Conservation (phyloP, 2,888 invertebrate species). For the Bimastos eiseni region DNA sequence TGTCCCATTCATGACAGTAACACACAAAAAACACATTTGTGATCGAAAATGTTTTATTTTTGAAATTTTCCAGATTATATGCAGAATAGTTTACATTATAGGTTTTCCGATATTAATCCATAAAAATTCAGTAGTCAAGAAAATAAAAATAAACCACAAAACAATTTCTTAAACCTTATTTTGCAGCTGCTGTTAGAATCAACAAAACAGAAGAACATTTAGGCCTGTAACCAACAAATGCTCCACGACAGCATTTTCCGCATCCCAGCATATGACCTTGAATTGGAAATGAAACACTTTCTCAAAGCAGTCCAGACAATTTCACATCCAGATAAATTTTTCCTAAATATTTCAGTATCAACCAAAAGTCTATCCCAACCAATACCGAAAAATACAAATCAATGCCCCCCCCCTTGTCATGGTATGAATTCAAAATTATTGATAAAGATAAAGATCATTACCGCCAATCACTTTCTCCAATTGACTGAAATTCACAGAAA, state of each 20-base stretch:
- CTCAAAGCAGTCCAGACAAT: neutral
- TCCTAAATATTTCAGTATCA: neutral
- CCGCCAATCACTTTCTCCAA: neutral
- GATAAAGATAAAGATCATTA: neutral
- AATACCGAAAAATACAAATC: neutral
- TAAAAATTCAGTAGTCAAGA: neutral
- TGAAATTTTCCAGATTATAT: neutral
- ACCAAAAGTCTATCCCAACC: neutral
- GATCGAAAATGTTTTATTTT: neutral
- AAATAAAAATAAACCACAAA: neutral
- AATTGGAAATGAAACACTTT: no score
- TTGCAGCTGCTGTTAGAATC: constrained; percentile 5
- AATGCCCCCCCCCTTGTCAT: neutral
- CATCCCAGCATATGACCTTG: neutral
- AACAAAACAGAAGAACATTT: neutral
- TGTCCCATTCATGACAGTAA: neutral
- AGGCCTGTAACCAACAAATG: neutral
- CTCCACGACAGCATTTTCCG: neutral
- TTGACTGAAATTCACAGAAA: neutral
- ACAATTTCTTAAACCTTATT: neutral
- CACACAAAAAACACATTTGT: neutral
- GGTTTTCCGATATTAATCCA: neutral
- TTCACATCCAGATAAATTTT: neutral
- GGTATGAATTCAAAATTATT: neutral
- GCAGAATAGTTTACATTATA: constrained; percentile 3